A percentile compares a stretch with the other conserved stretches of the same genome.
Evolutionary conservation across 2,888 invertebrate species (phyloP).

Genomic region (Palloptera scutellata): DNA sequence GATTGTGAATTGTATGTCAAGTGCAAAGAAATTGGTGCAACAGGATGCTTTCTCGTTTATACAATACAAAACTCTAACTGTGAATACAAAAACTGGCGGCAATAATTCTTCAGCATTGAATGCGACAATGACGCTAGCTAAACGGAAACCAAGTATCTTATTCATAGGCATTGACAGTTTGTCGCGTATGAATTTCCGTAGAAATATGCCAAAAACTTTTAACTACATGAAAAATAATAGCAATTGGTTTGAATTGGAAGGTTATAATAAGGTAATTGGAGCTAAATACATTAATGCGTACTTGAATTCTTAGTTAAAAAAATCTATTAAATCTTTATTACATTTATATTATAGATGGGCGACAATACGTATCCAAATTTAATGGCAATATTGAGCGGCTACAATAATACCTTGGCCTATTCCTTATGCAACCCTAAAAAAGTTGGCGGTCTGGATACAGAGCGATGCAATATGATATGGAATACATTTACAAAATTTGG

Average conservation of each 20-base stretch:
- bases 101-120: not conserved
- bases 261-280: conserved; percentile 81
- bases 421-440: conserved; percentile 65
- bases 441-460: conserved; percentile 70
- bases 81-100: conserved; percentile 55
- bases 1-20: conserved; percentile 59
- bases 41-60: conserved; percentile 67
- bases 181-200: conserved; percentile 78
- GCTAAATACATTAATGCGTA: too few species aligned
- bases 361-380: conserved; percentile 90
- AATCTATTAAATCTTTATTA: not conserved
- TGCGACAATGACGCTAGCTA: conserved; percentile 48
- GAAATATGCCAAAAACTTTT: conserved; percentile 77
- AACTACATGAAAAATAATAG: conserved; percentile 70
- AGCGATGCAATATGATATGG: conserved; percentile 77
- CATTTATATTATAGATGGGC: conserved; percentile 68
- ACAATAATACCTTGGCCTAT: conserved; percentile 64
- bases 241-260: conserved; percentile 73
- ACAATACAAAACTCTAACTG: conserved; percentile 62
- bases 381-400: conserved; percentile 80
- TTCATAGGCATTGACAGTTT: conserved; percentile 86
- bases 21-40: conserved; percentile 47
- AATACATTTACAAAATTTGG: conserved; percentile 73
- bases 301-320: too few species aligned
- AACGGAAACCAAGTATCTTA: conserved; percentile 70